Conservation (phyloP, 2,888 invertebrate species). For the Sarcophaga subvicina region DNA sequence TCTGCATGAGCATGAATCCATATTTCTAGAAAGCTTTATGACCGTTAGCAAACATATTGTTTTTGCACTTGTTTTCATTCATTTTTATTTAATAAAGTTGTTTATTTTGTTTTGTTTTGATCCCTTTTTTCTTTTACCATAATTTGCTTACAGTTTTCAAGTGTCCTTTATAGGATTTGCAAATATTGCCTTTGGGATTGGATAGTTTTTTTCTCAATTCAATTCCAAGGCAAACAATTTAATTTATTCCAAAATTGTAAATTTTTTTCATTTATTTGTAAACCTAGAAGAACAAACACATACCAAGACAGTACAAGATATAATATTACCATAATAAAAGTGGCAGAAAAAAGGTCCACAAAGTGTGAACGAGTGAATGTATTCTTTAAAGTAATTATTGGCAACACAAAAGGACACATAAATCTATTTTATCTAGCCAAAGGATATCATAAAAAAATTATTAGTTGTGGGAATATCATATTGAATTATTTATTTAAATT, state of each 20-base stretch:
- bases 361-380: slow-evolving; percentile 14
- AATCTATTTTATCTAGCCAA: neutral
- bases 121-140: slow-evolving; percentile 8
- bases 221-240: slow-evolving; percentile 38
- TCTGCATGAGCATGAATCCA: neutral
- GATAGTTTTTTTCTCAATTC: slow-evolving; percentile 43
- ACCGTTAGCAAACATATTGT: slow-evolving; percentile 62
- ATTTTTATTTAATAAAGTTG: slow-evolving; percentile 25
- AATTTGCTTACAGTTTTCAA: slow-evolving; percentile 48
- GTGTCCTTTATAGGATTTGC: slow-evolving; percentile 38
- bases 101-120: slow-evolving; percentile 26
- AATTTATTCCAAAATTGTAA: slow-evolving; percentile 35
- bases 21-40: slow-evolving; percentile 33
- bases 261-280: slow-evolving; percentile 39
- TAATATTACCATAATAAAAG: neutral
- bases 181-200: slow-evolving; percentile 53
- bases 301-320: neutral
- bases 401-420: slow-evolving; percentile 5
- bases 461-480: too few relatives aligned
- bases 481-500: too few relatives aligned
- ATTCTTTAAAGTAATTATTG: slow-evolving; percentile 44
- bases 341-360: neutral
- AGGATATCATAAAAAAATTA: neutral
- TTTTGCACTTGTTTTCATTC: neutral
- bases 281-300: neutral